A percentile compares a stretch with the other conserved stretches of the same genome.
phyloP scores from a whole-genome alignment of 2,113 vertebrate genomes.

The Raphicerus campestris region DNA sequence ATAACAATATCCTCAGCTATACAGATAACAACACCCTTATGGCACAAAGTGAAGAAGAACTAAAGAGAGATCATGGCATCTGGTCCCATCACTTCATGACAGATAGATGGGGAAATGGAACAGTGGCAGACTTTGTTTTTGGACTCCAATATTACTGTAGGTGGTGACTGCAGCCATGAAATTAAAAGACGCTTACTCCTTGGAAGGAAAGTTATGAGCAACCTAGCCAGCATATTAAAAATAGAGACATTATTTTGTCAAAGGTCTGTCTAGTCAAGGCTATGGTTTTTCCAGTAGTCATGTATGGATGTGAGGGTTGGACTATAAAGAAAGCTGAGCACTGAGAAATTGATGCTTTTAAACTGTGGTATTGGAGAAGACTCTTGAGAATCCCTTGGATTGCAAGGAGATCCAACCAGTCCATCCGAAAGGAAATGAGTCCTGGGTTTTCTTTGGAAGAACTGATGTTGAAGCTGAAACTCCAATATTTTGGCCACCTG shows the following conservation, averaged over 20 bases:
- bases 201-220: background rate
- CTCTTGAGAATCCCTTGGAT: background rate
- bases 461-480: background rate
- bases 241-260: background rate
- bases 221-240: background rate
- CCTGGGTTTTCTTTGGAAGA: background rate
- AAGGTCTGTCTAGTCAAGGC: background rate
- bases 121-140: background rate
- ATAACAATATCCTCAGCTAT: background rate
- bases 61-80: background rate
- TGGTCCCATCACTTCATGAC: background rate
- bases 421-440: background rate
- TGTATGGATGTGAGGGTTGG: background rate
- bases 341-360: background rate
- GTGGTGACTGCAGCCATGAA: background rate
- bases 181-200: background rate
- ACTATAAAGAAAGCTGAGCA: background rate
- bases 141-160: background rate
- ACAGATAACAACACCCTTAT: background rate
- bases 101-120: background rate
- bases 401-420: background rate
- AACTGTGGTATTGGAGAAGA: background rate
- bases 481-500: background rate
- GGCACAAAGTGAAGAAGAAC: background rate
- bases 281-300: background rate